These are phyloP conservation scores for Lontra canadensis DNA, from an alignment of 2,113 vertebrate species.

Conservation along the genomic window DNA sequence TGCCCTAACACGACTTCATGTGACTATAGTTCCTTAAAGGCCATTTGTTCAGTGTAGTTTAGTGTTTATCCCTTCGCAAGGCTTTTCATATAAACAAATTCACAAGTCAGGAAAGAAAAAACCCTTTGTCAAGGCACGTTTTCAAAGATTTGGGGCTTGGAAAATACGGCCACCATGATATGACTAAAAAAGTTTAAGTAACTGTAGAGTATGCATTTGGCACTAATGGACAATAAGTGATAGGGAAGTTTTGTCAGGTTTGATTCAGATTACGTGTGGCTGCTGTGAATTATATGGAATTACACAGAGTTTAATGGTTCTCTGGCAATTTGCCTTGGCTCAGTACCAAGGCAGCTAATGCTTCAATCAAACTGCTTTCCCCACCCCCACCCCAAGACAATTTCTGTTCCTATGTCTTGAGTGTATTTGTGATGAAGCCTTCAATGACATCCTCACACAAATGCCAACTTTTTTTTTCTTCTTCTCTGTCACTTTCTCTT, in stretches of 20 bases:
- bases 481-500: background rate
- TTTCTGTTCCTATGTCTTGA: constrained; percentile 46
- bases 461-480: background rate
- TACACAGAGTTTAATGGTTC: constrained; percentile 72
- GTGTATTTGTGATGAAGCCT: constrained; percentile 54
- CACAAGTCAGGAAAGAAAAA: constrained; percentile 22
- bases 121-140: constrained; percentile 13
- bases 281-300: constrained; percentile 75
- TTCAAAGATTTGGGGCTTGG: constrained; percentile 25
- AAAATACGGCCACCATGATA: constrained; percentile 28
- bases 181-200: constrained; percentile 43
- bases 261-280: constrained; percentile 77
- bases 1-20: background rate
- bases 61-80: constrained; percentile 29
- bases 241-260: constrained; percentile 61
- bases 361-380: constrained; percentile 68
- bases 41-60: constrained; percentile 31
- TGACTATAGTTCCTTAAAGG: background rate
- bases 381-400: constrained; percentile 37
- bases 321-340: constrained; percentile 75
- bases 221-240: constrained; percentile 63
- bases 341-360: constrained; percentile 57
- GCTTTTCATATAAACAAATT: constrained; percentile 64
- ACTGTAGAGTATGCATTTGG: constrained; percentile 6
- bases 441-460: constrained; percentile 56